Evolutionary conservation across 1,140 invertebrate genomes (phyloP).

Genomic region (Oryctes rhinoceros): DNA sequence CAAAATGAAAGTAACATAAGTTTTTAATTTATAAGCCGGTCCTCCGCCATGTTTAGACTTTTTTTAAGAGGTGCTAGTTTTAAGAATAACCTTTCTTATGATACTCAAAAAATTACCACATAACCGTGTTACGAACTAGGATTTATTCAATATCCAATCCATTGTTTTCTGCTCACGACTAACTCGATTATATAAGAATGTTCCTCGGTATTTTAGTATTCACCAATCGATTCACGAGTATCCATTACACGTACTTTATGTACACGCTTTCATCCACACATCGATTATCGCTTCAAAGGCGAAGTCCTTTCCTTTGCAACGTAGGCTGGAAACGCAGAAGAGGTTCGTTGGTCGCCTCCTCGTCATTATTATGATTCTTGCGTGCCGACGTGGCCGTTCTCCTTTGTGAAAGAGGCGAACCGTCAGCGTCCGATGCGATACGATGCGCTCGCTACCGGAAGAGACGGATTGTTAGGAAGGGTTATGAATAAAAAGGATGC

Average conservation of each 20-base stretch:
- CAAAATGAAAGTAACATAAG: too few relatives aligned
- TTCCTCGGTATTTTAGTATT: not conserved
- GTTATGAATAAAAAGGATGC: conserved; percentile 46
- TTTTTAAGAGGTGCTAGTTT: not conserved
- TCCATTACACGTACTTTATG: not conserved
- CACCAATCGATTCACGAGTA: not conserved
- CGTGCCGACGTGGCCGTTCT: conserved; percentile 19
- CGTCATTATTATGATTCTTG: conserved; percentile 29
- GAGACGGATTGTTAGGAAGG: conserved; percentile 45
- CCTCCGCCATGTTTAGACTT: too few relatives aligned
- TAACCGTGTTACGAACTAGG: not conserved
- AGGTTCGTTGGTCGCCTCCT: not conserved
- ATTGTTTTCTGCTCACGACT: not conserved
- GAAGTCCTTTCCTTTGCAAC: not conserved
- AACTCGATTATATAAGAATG: not conserved
- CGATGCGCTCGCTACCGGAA: conserved; percentile 42
- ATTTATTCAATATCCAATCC: not conserved
- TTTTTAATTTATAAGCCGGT: too few relatives aligned
- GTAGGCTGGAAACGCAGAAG: not conserved
- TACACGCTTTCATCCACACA: not conserved
- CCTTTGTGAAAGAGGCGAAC: conserved; percentile 30
- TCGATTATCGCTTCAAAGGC: not conserved
- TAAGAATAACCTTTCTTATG: not conserved
- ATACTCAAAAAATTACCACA: not conserved
- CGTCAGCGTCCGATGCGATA: not conserved